These are phyloP conservation scores for Austrofundulus limnaeus DNA, from an alignment of 2,113 vertebrate genomes.

Conservation along the genomic window DNA sequence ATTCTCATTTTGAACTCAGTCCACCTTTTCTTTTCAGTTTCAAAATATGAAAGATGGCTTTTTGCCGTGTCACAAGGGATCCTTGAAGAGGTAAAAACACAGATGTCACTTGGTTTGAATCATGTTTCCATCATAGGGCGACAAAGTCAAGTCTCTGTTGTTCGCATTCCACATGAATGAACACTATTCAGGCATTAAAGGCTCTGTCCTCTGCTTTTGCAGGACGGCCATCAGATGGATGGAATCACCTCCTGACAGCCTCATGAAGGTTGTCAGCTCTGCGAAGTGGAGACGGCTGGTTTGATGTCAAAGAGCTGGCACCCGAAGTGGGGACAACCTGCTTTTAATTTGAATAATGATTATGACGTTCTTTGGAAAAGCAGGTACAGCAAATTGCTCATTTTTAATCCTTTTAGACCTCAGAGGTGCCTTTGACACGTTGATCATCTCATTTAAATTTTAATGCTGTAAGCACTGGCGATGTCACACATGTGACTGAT, in stretches of 20 bases:
- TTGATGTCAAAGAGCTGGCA: slow-evolving; percentile 33
- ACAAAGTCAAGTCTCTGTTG: slow-evolving; percentile 2
- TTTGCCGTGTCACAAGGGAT: neutral
- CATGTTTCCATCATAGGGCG: slow-evolving; percentile 7
- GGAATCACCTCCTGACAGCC: slow-evolving; percentile 11
- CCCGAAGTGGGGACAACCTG: slow-evolving; percentile 24
- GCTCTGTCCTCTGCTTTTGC: slow-evolving; percentile 11
- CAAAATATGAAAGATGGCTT: neutral
- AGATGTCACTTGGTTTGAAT: slow-evolving; percentile 14
- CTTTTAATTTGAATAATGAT: slow-evolving; percentile 65
- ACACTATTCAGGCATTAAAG: slow-evolving; percentile 14
- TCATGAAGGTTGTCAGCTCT: slow-evolving; percentile 44
- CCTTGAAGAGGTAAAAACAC: neutral
- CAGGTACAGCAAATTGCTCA: slow-evolving; percentile 54
- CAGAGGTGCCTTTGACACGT: slow-evolving; percentile 51
- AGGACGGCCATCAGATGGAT: slow-evolving; percentile 20
- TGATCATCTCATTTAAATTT: slow-evolving; percentile 61
- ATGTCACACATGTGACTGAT: slow-evolving; percentile 34
- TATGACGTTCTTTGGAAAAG: slow-evolving; percentile 58
- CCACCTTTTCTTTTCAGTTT: neutral
- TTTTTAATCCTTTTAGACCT: slow-evolving; percentile 61
- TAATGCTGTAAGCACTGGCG: slow-evolving; percentile 41
- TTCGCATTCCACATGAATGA: neutral
- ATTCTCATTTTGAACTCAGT: slow-evolving; percentile 2
- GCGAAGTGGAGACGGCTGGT: slow-evolving; percentile 34